Evolutionary conservation across 2,113 vertebrate species (phyloP).

Genomic region (Hemiprocne comata): DNA sequence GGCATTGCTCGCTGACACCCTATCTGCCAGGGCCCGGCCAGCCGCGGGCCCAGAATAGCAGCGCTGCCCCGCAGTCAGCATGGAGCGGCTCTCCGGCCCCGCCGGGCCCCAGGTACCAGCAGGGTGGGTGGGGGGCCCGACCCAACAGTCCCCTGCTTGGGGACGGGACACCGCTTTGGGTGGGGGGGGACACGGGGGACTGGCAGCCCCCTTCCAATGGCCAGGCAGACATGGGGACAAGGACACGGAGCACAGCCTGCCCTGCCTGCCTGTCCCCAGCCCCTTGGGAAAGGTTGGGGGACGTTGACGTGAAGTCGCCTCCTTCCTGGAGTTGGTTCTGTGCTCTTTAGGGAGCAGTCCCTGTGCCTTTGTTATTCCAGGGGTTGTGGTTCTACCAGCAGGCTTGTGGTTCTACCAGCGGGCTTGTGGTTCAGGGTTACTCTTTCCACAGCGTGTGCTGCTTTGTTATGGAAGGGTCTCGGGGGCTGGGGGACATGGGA

Average conservation of each 20-base stretch:
- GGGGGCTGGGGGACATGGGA: not conserved
- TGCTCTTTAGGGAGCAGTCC: not conserved
- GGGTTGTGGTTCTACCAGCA: not conserved
- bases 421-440: not conserved
- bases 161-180: not conserved
- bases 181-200: not conserved
- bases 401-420: rapidly evolving
- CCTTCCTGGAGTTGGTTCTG: not conserved
- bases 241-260: not conserved
- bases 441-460: rapidly evolving
- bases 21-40: slow-evolving; percentile 41
- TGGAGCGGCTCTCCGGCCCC: slow-evolving; percentile 25
- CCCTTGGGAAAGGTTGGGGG: not conserved
- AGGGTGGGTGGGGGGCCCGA: not conserved
- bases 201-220: rapidly evolving
- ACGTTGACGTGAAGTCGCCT: not conserved
- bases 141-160: rapidly evolving
- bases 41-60: slow-evolving; percentile 63
- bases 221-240: not conserved
- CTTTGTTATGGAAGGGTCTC: not conserved
- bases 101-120: slow-evolving; percentile 31
- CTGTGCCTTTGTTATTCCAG: not conserved
- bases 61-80: slow-evolving; percentile 37
- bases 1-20: slow-evolving; percentile 50
- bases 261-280: not conserved